phyloP scores from a whole-genome alignment of 2,113 vertebrate genomes.

The Glaucidium brasilianum region DNA sequence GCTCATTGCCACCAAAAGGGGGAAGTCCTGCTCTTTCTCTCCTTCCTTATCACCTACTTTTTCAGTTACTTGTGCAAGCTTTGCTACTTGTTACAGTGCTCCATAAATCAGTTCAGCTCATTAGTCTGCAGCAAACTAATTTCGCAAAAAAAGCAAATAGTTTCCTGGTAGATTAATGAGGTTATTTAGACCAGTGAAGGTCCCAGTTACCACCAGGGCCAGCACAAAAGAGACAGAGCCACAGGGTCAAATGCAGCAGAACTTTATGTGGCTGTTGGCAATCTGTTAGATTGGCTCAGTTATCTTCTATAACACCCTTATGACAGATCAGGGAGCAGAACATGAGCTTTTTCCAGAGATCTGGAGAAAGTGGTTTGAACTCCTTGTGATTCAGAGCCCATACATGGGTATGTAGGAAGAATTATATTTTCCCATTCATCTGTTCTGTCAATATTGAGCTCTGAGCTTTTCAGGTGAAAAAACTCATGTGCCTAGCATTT shows the following conservation, averaged over 20 bases:
- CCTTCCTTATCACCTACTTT: neutral
- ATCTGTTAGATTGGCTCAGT: neutral
- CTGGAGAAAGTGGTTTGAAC: neutral
- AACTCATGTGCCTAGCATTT: neutral
- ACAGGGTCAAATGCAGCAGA: neutral
- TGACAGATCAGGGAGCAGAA: neutral
- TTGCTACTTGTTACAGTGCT: neutral
- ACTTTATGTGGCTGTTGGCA: neutral
- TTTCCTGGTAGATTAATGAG: neutral
- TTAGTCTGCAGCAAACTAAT: neutral
- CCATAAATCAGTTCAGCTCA: neutral
- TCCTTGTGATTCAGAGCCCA: neutral
- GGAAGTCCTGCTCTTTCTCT: neutral
- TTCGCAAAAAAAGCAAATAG: neutral
- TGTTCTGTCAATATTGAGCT: neutral
- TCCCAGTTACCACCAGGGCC: neutral
- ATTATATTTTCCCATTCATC: neutral
- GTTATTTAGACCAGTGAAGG: neutral
- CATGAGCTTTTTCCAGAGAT: neutral
- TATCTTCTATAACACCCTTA: neutral
- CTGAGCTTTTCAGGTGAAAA: neutral
- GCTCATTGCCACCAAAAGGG: neutral
- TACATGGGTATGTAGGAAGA: neutral
- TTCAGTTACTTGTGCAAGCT: neutral
- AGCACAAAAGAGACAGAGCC: neutral